Base-by-base conservation (phyloP, 2,888 invertebrate species). In the Limnephilus rhombicus region DNA sequence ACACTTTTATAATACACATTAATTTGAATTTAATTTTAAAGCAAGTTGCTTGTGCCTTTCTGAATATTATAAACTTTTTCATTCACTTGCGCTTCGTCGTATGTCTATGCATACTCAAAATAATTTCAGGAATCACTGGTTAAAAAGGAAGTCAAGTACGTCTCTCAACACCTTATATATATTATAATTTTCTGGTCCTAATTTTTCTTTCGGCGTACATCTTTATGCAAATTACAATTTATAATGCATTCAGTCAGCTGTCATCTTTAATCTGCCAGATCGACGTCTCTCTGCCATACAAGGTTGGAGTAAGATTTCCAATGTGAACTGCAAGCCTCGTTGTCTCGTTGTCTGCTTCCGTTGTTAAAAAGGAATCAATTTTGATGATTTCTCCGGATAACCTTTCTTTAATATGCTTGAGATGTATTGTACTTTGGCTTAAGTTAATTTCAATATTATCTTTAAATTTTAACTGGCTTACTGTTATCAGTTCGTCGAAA, bases 391-490 rank as follows among this genome's bases (percentile, higher is more conserved):
- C 7, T 53, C 18, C 5, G 53, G 24, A 18, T 68, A 18, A 68
- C 24, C 3, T 68, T 68, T 3, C 0, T 18, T 15, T 68, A 18
- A 7, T 68, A 13, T 24, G 0, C 24, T 24, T 68, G 24, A 68
- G 2, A 68, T 18, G 53, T 53, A 4, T 49, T 49, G 15, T 41
- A 41, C 2, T 41, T n/a, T 24, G 5, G 45, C 13, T 49, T 49
- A 9, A 9, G 68, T 24, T 68, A 68, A 9, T 68, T n/a, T 9
- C 24, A 68, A 24, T 68, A 24, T 24, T 2, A 24, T 24, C 7
- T 68, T 9, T 9, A 68, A n/a, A 9, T 24, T 9, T 18, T 85
- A 9, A 94, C 94, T 94, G 92, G 95, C 95, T 92, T 94, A 92
- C 90, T 90, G 9, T 91, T 49, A 29, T 91, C 80, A 31, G 86